phyloP scores from a whole-genome alignment of 1,140 invertebrate genomes.

The Neodiprion fabricii region DNA sequence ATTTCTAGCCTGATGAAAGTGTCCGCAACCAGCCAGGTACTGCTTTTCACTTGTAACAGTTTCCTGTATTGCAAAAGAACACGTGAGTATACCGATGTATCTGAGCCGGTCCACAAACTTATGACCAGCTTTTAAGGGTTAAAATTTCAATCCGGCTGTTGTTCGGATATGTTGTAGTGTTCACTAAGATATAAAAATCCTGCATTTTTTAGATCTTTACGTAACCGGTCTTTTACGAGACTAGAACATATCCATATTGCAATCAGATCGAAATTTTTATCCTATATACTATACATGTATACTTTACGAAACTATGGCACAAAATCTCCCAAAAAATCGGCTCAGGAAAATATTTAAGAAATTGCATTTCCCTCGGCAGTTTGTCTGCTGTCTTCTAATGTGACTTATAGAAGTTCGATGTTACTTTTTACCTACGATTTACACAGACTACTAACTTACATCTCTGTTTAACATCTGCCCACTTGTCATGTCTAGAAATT shows the following conservation, averaged over 20 bases:
- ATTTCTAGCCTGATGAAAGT: constrained; percentile 89
- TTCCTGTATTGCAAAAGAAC: constrained; percentile 38
- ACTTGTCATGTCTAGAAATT: constrained; percentile 77
- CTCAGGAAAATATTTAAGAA: too few relatives aligned
- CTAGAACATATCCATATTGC: too few relatives aligned
- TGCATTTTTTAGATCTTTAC: too few relatives aligned
- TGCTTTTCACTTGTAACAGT: constrained; percentile 50
- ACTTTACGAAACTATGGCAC: too few relatives aligned
- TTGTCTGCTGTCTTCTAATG: too few relatives aligned
- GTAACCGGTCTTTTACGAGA: too few relatives aligned
- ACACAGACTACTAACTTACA: constrained; percentile 38
- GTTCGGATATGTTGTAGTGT: not conserved
- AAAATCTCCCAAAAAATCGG: too few relatives aligned
- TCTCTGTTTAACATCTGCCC: constrained; percentile 55
- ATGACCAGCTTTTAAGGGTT: constrained; percentile 18
- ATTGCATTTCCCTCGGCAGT: too few relatives aligned
- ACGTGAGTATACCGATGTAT: not conserved
- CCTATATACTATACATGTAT: too few relatives aligned
- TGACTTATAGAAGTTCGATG: too few relatives aligned
- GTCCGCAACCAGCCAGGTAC: constrained; percentile 85
- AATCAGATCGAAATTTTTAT: too few relatives aligned
- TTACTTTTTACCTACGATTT: not conserved
- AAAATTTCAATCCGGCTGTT: constrained; percentile 13
- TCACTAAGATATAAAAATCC: too few relatives aligned
- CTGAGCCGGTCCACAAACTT: not conserved